Conservation (phyloP, 1,140 invertebrate species). For the Agrilus planipennis region DNA sequence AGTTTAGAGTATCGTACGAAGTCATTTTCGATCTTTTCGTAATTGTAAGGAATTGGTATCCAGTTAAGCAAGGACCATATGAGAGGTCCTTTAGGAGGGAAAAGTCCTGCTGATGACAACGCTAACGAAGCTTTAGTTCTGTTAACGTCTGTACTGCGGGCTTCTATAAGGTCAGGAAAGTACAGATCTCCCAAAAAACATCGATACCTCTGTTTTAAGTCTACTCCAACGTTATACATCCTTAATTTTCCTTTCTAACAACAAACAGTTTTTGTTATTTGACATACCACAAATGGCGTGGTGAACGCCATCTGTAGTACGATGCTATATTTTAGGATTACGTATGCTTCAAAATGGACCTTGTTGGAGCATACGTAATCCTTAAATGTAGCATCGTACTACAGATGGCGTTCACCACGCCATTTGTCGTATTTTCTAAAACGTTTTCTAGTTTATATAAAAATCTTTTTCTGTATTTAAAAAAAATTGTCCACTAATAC, state of each 20-base stretch:
- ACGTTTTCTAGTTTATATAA: too few species aligned
- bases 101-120: conserved; percentile 31
- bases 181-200: conserved; percentile 36
- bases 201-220: conserved; percentile 33
- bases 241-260: conserved; percentile 34
- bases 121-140: conserved; percentile 41
- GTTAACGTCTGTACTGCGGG: conserved; percentile 43
- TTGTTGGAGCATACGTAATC: too few species aligned
- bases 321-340: too few species aligned
- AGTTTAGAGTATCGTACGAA: too few species aligned
- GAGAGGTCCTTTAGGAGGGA: conserved; percentile 25
- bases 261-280: not conserved
- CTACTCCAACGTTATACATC: conserved; percentile 35
- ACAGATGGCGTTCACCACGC: too few species aligned
- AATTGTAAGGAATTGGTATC: conserved; percentile 30
- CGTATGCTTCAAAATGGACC: too few species aligned
- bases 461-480: too few species aligned
- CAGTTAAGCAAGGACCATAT: conserved; percentile 28
- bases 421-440: too few species aligned
- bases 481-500: too few species aligned
- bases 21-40: not conserved
- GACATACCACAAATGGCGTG: too few species aligned
- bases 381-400: too few species aligned
- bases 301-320: too few species aligned
- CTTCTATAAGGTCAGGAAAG: conserved; percentile 32